These are phyloP conservation scores for Drosophila yooni DNA, from an alignment of 2,888 invertebrate genomes.

Conservation along the genomic window DNA sequence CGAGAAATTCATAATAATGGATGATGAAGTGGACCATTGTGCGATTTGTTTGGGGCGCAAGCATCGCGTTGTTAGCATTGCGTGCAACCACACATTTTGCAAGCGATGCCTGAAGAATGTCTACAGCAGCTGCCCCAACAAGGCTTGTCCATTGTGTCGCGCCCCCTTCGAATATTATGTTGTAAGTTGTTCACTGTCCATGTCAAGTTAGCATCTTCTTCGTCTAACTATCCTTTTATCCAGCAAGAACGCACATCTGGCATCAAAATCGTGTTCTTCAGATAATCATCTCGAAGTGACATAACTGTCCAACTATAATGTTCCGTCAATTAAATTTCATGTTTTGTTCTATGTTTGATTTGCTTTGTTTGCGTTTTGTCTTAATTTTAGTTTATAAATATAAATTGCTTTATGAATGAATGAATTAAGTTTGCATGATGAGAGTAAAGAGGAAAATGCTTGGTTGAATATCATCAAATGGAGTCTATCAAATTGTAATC, in stretches of 20 bases:
- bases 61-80: conserved; percentile 44
- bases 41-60: conserved; percentile 50
- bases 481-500: conserved; percentile 1
- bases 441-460: neutral
- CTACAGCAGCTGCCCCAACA: conserved; percentile 37
- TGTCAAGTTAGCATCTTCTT: neutral
- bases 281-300: conserved; percentile 26
- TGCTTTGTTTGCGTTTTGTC: neutral
- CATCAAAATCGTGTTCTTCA: conserved; percentile 50
- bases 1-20: conserved; percentile 34
- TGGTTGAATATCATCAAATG: neutral
- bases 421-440: neutral
- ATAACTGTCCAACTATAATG: neutral
- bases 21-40: conserved; percentile 36
- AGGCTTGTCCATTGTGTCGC: conserved; percentile 60
- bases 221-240: too few species aligned
- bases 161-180: conserved; percentile 59
- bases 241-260: conserved; percentile 39
- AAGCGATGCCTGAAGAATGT: conserved; percentile 48
- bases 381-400: neutral
- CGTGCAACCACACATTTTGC: conserved; percentile 61
- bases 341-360: conserved; percentile 4
- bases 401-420: neutral
- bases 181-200: conserved; percentile 42
- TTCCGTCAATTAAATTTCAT: conserved; percentile 14